phyloP scores from a whole-genome alignment of 2,113 vertebrate genomes.

The Cettia cetti region DNA sequence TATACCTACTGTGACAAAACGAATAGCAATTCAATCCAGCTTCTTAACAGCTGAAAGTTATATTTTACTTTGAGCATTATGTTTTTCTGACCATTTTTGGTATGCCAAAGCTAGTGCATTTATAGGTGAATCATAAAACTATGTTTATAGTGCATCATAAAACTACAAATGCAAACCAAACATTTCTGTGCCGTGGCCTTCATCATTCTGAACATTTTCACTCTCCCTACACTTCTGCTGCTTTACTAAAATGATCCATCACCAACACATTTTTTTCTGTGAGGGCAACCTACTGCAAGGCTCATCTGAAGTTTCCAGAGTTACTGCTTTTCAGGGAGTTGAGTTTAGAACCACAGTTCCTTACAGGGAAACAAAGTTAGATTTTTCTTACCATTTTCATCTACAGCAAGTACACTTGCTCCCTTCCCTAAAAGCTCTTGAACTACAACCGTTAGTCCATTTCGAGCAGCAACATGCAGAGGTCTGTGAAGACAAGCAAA shows the following conservation, averaged over 20 bases:
- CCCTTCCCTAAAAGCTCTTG: slow-evolving; percentile 97
- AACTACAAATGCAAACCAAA: background rate
- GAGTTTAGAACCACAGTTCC: background rate
- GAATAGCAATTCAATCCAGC: background rate
- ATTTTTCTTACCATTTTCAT: slow-evolving; percentile 90
- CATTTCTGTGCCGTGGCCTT: background rate
- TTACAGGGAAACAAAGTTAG: background rate
- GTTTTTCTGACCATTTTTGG: background rate
- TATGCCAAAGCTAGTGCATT: background rate
- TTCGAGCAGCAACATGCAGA: slow-evolving; percentile 95
- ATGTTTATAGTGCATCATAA: background rate
- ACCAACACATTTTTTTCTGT: background rate
- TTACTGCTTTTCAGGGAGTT: background rate
- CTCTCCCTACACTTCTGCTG: background rate
- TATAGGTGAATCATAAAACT: background rate
- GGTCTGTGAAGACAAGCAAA: slow-evolving; percentile 77
- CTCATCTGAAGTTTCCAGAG: background rate
- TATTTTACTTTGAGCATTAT: background rate
- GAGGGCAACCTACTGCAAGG: background rate
- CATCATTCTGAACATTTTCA: background rate
- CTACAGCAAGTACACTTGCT: slow-evolving; percentile 96
- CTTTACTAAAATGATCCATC: background rate
- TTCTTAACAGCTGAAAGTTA: background rate
- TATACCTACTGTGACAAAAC: background rate
- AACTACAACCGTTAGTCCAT: slow-evolving; percentile 94